These are phyloP conservation scores for Acanthis flammea DNA, from an alignment of 2,797 vertebrate genomes.

Conservation along the genomic window DNA sequence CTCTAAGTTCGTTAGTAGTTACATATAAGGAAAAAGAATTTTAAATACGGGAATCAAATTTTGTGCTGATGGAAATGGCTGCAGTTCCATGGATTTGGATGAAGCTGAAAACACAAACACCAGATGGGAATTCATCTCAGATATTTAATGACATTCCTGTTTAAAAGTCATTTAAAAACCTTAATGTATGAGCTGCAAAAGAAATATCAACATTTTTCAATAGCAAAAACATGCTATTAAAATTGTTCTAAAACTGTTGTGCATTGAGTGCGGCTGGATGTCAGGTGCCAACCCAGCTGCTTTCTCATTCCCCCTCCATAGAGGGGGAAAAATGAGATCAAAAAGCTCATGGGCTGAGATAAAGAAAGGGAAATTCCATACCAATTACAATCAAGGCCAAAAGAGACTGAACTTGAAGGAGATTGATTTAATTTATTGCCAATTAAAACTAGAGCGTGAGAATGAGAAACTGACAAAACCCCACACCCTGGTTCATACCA, in stretches of 20 bases:
- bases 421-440: background rate
- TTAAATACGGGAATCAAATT: background rate
- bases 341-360: background rate
- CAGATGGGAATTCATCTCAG: background rate
- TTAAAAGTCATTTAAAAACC: background rate
- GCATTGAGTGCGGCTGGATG: background rate
- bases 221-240: background rate
- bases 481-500: background rate
- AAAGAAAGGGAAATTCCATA: background rate
- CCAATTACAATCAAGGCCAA: background rate
- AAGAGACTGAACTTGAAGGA: background rate
- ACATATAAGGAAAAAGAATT: background rate
- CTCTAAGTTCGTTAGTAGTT: background rate
- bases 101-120: background rate
- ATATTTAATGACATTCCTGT: background rate
- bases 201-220: background rate
- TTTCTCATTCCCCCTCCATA: background rate
- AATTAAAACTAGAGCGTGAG: background rate
- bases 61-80: background rate
- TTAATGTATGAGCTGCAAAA: background rate
- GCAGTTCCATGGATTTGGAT: background rate
- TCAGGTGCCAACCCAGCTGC: background rate
- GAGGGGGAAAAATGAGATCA: background rate
- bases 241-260: background rate
- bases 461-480: background rate